These are phyloP conservation scores for Noctua janthina DNA, from an alignment of 2,888 invertebrate species.

Conservation along the genomic window DNA sequence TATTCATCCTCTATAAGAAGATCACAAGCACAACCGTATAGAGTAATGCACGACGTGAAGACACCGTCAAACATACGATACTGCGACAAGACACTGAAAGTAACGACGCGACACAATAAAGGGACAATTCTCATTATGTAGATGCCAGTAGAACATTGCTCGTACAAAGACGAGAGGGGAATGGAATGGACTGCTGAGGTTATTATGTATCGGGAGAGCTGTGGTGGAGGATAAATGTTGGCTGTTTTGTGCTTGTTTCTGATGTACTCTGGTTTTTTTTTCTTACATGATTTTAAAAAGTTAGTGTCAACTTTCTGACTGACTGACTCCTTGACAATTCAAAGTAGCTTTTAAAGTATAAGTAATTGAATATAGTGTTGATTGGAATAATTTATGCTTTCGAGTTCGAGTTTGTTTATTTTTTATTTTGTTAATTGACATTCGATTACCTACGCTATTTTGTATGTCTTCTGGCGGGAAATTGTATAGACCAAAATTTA, in stretches of 20 bases:
- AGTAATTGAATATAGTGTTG: neutral
- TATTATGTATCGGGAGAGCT: conserved; percentile 36
- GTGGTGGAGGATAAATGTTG: neutral
- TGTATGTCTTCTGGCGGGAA: too few relatives aligned
- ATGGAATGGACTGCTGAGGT: conserved; percentile 30
- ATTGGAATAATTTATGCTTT: neutral
- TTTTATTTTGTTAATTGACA: too few relatives aligned
- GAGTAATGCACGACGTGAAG: conserved; percentile 6
- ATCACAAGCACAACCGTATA: conserved; percentile 1
- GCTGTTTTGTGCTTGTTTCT: conserved; percentile 4
- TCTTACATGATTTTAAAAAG: neutral
- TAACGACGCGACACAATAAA: conserved; percentile 60
- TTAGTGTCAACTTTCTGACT: too few relatives aligned
- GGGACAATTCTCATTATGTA: conserved; percentile 70
- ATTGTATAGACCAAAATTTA: too few relatives aligned
- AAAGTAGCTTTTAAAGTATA: neutral
- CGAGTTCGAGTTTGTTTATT: too few relatives aligned
- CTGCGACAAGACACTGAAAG: conserved; percentile 50
- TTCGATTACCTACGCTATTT: too few relatives aligned
- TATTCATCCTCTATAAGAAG: neutral
- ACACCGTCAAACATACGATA: conserved; percentile 31
- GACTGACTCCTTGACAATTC: neutral
- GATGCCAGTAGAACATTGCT: conserved; percentile 68
- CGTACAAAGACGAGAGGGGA: conserved; percentile 31
- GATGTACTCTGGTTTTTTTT: neutral